Evolutionary conservation across 2,797 vertebrate species (phyloP).

Genomic region (Kryptolebias ocellatus): DNA sequence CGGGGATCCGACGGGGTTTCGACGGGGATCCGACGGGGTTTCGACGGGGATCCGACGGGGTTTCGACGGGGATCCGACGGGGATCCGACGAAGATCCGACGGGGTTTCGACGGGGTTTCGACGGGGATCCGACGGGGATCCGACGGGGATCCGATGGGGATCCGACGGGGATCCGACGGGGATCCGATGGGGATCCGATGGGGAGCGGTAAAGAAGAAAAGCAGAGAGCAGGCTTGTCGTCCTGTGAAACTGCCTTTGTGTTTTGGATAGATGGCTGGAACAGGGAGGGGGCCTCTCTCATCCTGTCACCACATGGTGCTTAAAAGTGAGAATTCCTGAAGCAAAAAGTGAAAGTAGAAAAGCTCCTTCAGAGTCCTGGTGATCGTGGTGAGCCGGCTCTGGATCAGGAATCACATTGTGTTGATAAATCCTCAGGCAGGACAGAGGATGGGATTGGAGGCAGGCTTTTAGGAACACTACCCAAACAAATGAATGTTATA

Average conservation of each 20-base stretch:
- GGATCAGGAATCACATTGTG: slow-evolving; percentile 42
- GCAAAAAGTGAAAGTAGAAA: background rate
- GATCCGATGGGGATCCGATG: background rate
- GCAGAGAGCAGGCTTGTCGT: slow-evolving; percentile 48
- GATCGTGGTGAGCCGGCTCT: slow-evolving; percentile 28
- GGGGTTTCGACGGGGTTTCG: too few species aligned
- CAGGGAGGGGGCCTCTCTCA: slow-evolving; percentile 47
- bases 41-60: too few species aligned
- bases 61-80: too few species aligned
- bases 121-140: too few species aligned
- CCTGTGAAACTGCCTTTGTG: slow-evolving; percentile 81
- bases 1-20: background rate
- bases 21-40: too few species aligned
- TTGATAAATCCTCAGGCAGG: slow-evolving; percentile 24
- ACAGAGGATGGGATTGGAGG: slow-evolving; percentile 8
- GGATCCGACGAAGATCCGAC: too few species aligned
- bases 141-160: too few species aligned
- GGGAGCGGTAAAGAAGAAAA: slow-evolving; percentile 35
- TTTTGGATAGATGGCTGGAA: slow-evolving; percentile 61
- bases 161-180: too few species aligned
- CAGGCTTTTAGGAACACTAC: background rate
- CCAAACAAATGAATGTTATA: too few species aligned
- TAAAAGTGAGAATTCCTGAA: slow-evolving; percentile 76
- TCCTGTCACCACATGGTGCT: slow-evolving; percentile 29
- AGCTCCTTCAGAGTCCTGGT: background rate